Evolutionary conservation across 2,113 vertebrate genomes (phyloP).

Genomic region (Phyllostomus discolor): DNA sequence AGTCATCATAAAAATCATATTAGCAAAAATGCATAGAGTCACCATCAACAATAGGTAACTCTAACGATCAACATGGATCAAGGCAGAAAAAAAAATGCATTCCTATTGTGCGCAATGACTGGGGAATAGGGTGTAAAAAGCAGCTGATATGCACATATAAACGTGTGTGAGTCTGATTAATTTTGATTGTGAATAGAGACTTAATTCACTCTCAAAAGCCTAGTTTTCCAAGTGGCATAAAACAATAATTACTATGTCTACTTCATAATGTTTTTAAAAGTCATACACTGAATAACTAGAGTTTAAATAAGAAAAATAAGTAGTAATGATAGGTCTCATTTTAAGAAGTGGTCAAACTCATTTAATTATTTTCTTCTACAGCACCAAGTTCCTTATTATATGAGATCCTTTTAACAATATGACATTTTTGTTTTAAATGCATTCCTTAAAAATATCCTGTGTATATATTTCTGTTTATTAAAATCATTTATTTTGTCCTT

Average conservation of each 20-base stretch:
- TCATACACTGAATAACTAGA: neutral
- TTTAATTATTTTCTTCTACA: neutral
- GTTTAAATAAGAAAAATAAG: constrained; percentile 47
- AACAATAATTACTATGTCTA: neutral
- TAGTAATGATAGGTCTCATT: neutral
- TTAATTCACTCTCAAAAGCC: neutral
- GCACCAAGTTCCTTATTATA: neutral
- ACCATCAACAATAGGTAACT: neutral
- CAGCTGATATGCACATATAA: neutral
- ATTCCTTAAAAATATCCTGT: constrained; percentile 28
- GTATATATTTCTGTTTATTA: constrained; percentile 48
- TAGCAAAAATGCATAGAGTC: constrained; percentile 46
- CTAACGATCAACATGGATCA: constrained; percentile 26
- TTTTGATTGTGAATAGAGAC: neutral
- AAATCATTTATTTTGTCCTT: constrained; percentile 19
- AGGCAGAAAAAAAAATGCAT: constrained; percentile 7
- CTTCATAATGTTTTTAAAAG: neutral
- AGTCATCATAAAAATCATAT: constrained; percentile 66
- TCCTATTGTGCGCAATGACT: neutral
- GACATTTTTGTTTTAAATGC: neutral
- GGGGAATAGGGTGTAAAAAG: neutral
- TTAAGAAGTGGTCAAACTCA: constrained; percentile 17
- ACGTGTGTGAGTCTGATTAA: constrained; percentile 29
- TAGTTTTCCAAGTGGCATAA: constrained; percentile 26
- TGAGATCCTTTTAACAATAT: constrained; percentile 39